These are phyloP conservation scores for Chiroxiphia lanceolata DNA, from an alignment of 2,797 vertebrate species.

Conservation along the genomic window DNA sequence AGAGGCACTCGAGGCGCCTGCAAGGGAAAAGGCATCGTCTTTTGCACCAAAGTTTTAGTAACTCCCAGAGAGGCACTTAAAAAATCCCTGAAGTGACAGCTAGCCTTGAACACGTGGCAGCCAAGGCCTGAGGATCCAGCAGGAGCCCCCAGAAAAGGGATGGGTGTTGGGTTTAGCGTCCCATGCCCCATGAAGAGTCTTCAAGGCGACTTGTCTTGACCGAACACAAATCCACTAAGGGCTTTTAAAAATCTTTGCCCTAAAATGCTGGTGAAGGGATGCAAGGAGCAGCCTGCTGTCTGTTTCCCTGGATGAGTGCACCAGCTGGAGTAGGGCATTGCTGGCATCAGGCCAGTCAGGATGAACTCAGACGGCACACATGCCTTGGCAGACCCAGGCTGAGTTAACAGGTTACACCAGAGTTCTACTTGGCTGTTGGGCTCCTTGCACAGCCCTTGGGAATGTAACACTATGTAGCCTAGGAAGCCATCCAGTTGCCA, in stretches of 20 bases:
- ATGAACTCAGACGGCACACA: accelerated
- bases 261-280: background rate
- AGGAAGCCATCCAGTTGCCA: background rate
- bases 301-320: accelerated
- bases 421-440: background rate
- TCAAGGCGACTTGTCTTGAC: background rate
- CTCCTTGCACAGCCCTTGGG: background rate
- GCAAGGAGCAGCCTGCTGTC: background rate
- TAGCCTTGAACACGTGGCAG: background rate
- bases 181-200: accelerated
- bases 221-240: background rate
- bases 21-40: background rate
- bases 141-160: background rate
- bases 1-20: background rate
- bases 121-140: accelerated
- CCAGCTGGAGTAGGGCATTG: accelerated
- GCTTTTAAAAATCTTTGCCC: background rate
- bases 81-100: background rate
- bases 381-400: background rate
- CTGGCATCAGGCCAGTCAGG: accelerated
- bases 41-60: background rate
- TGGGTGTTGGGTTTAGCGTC: background rate
- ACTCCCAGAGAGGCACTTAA: background rate
- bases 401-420: background rate
- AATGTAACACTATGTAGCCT: background rate